Base-by-base conservation (phyloP, 2,888 invertebrate genomes). In the Archips xylosteana region DNA sequence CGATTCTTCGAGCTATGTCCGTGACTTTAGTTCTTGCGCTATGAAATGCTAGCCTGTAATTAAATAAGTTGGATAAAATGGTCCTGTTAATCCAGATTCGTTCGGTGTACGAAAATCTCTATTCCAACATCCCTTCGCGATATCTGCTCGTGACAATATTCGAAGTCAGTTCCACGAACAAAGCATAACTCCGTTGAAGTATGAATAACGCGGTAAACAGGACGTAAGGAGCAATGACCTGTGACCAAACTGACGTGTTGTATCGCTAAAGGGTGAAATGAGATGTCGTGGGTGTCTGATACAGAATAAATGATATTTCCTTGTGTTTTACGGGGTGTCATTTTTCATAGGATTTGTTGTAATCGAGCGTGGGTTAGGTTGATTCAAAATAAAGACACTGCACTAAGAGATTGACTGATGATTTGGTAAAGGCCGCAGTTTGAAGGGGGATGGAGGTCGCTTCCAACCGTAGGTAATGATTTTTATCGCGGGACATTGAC, bases 261-360 rank as follows among this genome's bases (percentile, higher is more conserved):
- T 51, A 39, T 39, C 60, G 23, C n/a, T 59, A 36, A 45, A 49
- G 60, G 39, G 42, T 71, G 66, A 71, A 71, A 71, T 61, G 65
- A 47, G 65, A 66, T 61, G 60, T 42, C 42, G 59, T 59, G 13
- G 23, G 45, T 64, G 60, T 32, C 66, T 66, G 71, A 71, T 66
- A 65, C 47, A 47, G 59, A 65, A 66, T 42, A 32, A 10, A 54
- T 54, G n/a, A 60, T 36, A 59, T 64, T 64, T 45, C 62, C 23
- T 39, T 39, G 63, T 42, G 42, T 45, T 15, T 42, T 6, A 9
- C 45, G 13, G 42, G 12, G 23, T 62, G n/a, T 42, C 3, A 10
- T 62, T 42, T 62, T n/a, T 10, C 23, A 45, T 23, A 3, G 13
- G 8, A 45, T 62, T 62, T 47, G 45, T 13, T 13, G 47, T 13